A percentile compares a stretch with the other conserved stretches of the same genome.
Evolutionary conservation across 1,140 invertebrate species (phyloP).

Genomic region (Zaprionus ghesquierei): DNA sequence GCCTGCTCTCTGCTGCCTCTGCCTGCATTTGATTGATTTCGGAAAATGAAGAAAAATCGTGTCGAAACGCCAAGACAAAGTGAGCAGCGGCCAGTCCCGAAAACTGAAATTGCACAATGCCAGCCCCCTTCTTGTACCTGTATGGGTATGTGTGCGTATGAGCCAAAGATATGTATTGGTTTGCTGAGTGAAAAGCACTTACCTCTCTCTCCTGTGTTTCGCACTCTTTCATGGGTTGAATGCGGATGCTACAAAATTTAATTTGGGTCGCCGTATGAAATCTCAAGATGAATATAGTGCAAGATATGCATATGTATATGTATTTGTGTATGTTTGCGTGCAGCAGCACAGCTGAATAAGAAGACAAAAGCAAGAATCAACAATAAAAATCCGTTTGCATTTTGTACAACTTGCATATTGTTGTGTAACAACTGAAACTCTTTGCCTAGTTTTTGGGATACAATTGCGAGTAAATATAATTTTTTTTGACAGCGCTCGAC

Average conservation of each 20-base stretch:
- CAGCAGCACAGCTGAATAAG: not conserved
- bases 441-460: not conserved
- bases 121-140: not conserved
- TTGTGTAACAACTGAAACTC: not conserved
- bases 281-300: constrained; percentile 14
- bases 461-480: not conserved
- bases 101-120: constrained; percentile 74
- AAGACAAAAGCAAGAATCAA: not conserved
- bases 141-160: not conserved
- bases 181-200: constrained; percentile 60
- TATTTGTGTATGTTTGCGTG: not conserved
- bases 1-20: constrained; percentile 37
- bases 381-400: not conserved
- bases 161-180: constrained; percentile 17
- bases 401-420: not conserved
- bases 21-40: constrained; percentile 80
- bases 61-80: constrained; percentile 78
- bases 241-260: constrained; percentile 24
- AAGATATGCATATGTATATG: not conserved
- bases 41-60: constrained; percentile 79
- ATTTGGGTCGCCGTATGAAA: constrained; percentile 20
- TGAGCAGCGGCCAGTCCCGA: constrained; percentile 49
- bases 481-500: too few relatives aligned
- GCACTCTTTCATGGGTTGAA: constrained; percentile 31
- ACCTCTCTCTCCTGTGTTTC: constrained; percentile 55